Evolutionary conservation across 2,797 vertebrate species (phyloP), one percentile per base, ranked within the genome.

Genomic region (Chelon labrosus): DNA sequence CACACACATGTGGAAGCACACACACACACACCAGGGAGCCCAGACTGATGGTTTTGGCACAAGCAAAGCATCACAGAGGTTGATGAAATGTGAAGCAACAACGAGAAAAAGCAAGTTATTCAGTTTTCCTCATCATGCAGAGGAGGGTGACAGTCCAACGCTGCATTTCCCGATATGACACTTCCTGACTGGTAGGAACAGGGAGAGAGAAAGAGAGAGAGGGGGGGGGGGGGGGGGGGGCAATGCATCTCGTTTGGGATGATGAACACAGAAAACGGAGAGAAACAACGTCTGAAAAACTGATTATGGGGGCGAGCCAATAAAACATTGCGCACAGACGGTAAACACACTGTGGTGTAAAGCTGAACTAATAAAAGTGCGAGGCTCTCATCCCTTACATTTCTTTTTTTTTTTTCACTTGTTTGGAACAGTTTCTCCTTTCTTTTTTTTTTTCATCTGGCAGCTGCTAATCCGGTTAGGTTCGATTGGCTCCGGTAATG

Each of bases 1-100:
- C 38, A 65, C 47, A 60, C 66, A 53, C 46, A 57, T 72, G 46
- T 64, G 67, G 65, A 65, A 50, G 27, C 56, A 55, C 56, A 69
- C 51, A 73, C 59, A 65, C 38, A 66, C 37, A 82, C 70, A 63
- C 67, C 19, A 55, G 60, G 75, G 81, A 79, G 87, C 65, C 68
- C 38, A 73, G 68, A 69, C 74, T 87, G 88, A 90, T 87, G 75
- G 85, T 83, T 88, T 88, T 90, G 86, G 82, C 84, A 83, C 79
- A 80, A 90, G 85, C 57, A 76, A 87, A 87, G 86, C 88, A 85
- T 91, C 85, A 90, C 85, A 93, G 82, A 63, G 89, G 92, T 93
- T 94, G 94, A 95, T 85, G 94, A 94, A 95, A 95, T 94, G 85
- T 85, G 92, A 93, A 88, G 93, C 93, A 95, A 92, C 88, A 86